A percentile compares a stretch with the other conserved stretches of the same genome.
These are phyloP conservation scores for Camponotus vicinus DNA, from an alignment of 1,140 invertebrate species.

Conservation along the genomic window DNA sequence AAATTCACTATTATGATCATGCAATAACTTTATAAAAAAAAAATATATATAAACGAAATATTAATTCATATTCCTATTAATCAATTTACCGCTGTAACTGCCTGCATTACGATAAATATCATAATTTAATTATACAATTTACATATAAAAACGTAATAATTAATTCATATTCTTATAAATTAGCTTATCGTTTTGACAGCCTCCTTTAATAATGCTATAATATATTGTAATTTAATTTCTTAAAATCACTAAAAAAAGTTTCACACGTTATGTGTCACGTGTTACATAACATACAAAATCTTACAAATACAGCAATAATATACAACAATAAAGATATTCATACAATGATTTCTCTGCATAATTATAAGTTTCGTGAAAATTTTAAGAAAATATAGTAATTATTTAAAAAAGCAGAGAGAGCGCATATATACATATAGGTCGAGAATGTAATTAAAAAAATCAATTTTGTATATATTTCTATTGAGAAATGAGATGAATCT, in stretches of 20 bases:
- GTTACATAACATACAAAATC: background rate
- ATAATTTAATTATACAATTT: background rate
- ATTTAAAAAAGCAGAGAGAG: background rate
- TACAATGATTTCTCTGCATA: background rate
- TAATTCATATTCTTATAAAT: constrained; percentile 1
- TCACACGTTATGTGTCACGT: background rate
- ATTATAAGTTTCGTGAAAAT: background rate
- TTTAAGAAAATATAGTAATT: constrained; percentile 37
- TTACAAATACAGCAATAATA: background rate
- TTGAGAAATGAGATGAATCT: background rate
- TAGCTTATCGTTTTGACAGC: background rate
- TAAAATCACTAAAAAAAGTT: background rate
- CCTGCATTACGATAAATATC: background rate
- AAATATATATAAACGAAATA: constrained; percentile 27
- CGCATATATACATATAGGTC: no score
- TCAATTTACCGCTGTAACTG: background rate
- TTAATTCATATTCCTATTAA: constrained; percentile 2
- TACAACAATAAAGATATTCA: background rate
- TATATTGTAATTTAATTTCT: background rate
- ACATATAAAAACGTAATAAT: constrained; percentile 30
- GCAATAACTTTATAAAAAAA: constrained; percentile 24
- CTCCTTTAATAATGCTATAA: background rate
- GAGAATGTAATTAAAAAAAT: background rate
- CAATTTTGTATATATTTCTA: background rate
- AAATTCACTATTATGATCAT: constrained; percentile 14